Percentiles rank a stretch among this genome's conserved stretches.
Conservation (phyloP, 2,888 invertebrate species). For the Trachelus tabidus region DNA sequence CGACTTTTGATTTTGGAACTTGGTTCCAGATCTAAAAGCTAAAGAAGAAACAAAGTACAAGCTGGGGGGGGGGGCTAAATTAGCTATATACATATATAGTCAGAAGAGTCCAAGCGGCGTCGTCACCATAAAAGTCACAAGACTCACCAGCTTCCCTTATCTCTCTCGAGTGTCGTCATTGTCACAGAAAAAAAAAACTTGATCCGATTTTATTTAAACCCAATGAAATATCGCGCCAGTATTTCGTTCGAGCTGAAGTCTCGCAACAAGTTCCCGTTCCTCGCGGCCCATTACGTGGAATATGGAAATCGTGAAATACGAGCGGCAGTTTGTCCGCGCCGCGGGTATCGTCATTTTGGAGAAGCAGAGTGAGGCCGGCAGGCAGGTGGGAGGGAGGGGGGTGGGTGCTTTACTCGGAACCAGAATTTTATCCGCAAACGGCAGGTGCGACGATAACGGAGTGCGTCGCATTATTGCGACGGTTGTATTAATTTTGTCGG, state of each 20-base stretch:
- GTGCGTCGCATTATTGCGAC: constrained; percentile 8
- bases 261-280: neutral
- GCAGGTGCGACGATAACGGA: constrained; percentile 5
- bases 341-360: neutral
- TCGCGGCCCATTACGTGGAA: neutral
- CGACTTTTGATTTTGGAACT: neutral
- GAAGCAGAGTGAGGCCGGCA: neutral
- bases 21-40: neutral
- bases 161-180: neutral
- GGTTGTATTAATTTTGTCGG: constrained; percentile 39
- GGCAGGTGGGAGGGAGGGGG: accelerated
- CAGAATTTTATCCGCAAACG: neutral
- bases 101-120: neutral
- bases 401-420: neutral
- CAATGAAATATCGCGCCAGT: neutral
- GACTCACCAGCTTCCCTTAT: neutral
- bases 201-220: too few species aligned
- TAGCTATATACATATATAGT: too few species aligned
- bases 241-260: neutral
- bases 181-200: neutral
- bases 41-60: neutral
- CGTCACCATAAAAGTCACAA: neutral
- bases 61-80: too few species aligned
- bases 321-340: neutral
- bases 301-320: constrained; percentile 8